Percentiles rank a stretch among this genome's conserved stretches.
Conservation (phyloP, 2,797 vertebrate genomes). For the Melanotaenia trifasciata region DNA sequence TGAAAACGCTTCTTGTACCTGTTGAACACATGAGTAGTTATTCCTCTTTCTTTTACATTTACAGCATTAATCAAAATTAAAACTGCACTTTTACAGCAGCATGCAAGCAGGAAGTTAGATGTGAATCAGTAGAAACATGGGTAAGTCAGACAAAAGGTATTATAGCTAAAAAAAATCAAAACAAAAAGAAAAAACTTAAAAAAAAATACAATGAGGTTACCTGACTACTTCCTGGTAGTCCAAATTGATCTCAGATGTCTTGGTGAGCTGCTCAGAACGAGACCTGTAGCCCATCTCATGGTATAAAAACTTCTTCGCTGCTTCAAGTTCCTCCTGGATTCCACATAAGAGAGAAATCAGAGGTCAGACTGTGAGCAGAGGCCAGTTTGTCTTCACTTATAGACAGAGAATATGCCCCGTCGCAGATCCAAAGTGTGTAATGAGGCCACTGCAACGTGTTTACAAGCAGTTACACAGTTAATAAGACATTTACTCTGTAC, state of each 20-base stretch:
- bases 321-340: constrained; percentile 89
- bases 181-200: too few species aligned
- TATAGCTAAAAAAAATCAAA: too few species aligned
- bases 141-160: too few species aligned
- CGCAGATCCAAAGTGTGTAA: neutral
- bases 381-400: neutral
- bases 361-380: neutral
- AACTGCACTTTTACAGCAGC: too few species aligned
- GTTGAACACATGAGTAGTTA: constrained; percentile 6
- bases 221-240: constrained; percentile 88
- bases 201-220: constrained; percentile 66
- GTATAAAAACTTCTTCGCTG: constrained; percentile 90
- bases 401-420: neutral
- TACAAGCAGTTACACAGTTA: neutral
- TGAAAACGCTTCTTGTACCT: constrained; percentile 97
- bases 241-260: constrained; percentile 91
- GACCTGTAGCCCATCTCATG: constrained; percentile 98
- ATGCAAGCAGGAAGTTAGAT: neutral
- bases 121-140: too few species aligned
- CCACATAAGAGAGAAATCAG: neutral
- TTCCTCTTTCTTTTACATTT: neutral
- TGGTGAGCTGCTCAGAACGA: constrained; percentile 91
- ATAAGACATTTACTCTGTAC: constrained; percentile 13
- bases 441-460: neutral
- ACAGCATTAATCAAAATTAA: neutral